Percentiles rank a stretch among this genome's conserved stretches.
These are phyloP conservation scores for Drosophila incognita DNA, from an alignment of 2,888 invertebrate genomes.

Conservation along the genomic window DNA sequence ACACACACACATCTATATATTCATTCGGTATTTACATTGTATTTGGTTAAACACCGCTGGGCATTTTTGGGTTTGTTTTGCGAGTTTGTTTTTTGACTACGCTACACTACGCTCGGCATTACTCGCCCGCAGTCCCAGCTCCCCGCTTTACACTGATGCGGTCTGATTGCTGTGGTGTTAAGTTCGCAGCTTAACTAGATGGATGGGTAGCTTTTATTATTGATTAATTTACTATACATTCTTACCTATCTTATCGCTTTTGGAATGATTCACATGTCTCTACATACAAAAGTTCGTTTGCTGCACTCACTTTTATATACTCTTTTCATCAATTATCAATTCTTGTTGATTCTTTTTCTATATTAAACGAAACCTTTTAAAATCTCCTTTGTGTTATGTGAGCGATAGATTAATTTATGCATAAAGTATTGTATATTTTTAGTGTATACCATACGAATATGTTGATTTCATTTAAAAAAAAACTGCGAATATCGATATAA, in stretches of 20 bases:
- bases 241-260: slow-evolving; percentile 2
- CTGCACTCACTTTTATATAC: not conserved
- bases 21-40: slow-evolving; percentile 22
- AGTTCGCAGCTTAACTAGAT: slow-evolving; percentile 1
- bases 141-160: slow-evolving; percentile 14
- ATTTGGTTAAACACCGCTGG: slow-evolving; percentile 44
- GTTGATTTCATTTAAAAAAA: not conserved
- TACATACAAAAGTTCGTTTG: not conserved
- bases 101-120: slow-evolving; percentile 52
- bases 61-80: slow-evolving; percentile 49
- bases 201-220: not conserved
- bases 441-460: not conserved
- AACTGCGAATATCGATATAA: not conserved
- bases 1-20: not conserved
- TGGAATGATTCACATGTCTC: not conserved
- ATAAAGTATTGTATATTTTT: not conserved
- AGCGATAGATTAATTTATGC: not conserved
- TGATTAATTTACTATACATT: not conserved
- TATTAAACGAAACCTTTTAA: not conserved
- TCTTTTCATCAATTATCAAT: not conserved
- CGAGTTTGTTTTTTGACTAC: slow-evolving; percentile 62
- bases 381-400: not conserved
- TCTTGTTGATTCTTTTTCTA: not conserved
- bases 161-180: not conserved
- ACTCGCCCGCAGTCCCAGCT: slow-evolving; percentile 8